Percentiles rank a stretch among this genome's conserved stretches.
Evolutionary conservation across 2,113 vertebrate genomes (phyloP).

Genomic region (Uropsilus gracilis): DNA sequence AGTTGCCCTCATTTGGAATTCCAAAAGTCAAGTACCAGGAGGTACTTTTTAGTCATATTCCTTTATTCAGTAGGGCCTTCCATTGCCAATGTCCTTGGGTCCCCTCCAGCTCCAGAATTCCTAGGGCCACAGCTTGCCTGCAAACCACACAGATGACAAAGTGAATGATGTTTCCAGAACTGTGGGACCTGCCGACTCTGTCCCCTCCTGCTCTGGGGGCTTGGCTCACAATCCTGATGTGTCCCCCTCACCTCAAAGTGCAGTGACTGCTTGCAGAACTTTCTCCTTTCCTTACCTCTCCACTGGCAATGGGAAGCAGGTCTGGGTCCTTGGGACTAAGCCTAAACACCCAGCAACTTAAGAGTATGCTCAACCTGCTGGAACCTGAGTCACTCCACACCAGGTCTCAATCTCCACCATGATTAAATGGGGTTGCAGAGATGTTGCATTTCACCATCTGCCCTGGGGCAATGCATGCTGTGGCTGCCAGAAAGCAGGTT

Average conservation of each 20-base stretch:
- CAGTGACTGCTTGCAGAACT: not conserved
- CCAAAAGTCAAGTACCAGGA: not conserved
- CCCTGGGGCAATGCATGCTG: not conserved
- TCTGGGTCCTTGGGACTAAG: too few relatives aligned
- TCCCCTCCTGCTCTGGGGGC: too few relatives aligned
- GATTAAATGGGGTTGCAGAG: too few relatives aligned
- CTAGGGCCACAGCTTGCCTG: too few relatives aligned
- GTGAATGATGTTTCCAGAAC: not conserved
- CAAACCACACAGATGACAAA: not conserved
- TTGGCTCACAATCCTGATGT: not conserved
- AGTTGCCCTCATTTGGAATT: not conserved
- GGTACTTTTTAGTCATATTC: too few relatives aligned
- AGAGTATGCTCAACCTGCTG: not conserved
- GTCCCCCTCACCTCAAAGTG: not conserved
- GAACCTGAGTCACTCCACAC: not conserved
- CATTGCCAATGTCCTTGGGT: not conserved
- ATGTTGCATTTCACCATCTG: accelerated
- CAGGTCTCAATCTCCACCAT: not conserved
- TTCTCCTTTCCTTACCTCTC: too few relatives aligned
- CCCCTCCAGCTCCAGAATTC: not conserved
- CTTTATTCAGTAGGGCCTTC: not conserved
- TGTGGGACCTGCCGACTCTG: not conserved
- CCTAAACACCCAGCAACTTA: not conserved
- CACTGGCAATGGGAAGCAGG: too few relatives aligned
- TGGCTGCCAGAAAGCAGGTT: not conserved